Conservation (phyloP, 2,888 invertebrate species). For the Agrotis puta region DNA sequence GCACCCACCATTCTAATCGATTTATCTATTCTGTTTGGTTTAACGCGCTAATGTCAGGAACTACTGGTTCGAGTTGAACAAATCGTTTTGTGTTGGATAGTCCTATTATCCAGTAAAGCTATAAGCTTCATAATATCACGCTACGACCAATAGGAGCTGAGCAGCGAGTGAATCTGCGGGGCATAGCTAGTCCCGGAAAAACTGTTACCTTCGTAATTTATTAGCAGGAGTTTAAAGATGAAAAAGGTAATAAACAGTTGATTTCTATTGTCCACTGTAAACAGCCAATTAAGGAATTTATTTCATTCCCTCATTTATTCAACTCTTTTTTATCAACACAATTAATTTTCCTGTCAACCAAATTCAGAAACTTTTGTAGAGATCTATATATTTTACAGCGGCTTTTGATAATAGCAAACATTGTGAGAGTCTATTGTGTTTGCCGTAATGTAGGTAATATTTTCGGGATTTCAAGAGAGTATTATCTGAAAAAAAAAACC, state of each 20-base stretch:
- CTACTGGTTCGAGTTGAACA: neutral
- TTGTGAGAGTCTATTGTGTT: neutral
- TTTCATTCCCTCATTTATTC: no score
- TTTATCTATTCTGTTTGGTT: neutral
- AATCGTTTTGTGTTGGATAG: neutral
- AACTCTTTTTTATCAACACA: conserved; percentile 9
- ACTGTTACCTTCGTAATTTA: no score
- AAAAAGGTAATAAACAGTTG: no score
- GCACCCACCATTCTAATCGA: neutral
- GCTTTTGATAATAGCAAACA: conserved; percentile 23
- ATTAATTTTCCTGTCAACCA: conserved; percentile 2
- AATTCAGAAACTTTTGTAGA: neutral
- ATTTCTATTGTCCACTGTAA: no score
- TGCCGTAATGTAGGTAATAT: neutral
- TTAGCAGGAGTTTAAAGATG: no score
- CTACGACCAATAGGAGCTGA: no score
- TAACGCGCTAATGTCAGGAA: no score
- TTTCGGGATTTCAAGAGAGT: conserved; percentile 21
- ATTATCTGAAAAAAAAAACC: conserved; percentile 2
- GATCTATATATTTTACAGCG: conserved; percentile 18
- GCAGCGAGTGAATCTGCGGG: no score
- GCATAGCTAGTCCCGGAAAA: no score
- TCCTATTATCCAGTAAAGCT: no score
- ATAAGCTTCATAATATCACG: no score
- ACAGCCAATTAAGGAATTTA: no score